Evolutionary conservation across 2,797 vertebrate species (phyloP), one percentile per base, ranked within the genome.

Genomic region (Phaenicophaeus curvirostris): DNA sequence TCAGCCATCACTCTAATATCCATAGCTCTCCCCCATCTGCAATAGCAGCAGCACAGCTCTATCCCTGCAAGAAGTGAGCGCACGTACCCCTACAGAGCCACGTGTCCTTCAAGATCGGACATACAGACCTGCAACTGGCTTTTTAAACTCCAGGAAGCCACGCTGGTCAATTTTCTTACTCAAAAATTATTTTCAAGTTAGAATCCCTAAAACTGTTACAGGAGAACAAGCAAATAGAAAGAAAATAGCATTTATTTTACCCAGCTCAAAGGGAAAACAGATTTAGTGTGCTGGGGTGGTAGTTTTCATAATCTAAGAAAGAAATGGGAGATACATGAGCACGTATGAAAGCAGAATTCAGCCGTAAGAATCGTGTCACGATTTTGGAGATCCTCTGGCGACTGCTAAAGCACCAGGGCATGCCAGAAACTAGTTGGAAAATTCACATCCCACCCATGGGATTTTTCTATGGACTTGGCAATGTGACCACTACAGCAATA

Each of bases 101-200:
- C 0, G 0, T 0, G 1, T 5, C n/a, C 73, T 27, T 31, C 16
- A 46, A 44, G 15, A 50, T 0, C 39, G 62, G 31, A 67, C 6
- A 5, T 1, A 20, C 0, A 37, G 67, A 16, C 19, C 53, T 69
- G 75, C n/a, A 54, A 27, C 28, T 8, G 8, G 20, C 14, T 48
- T 87, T 69, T 37, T 17, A 53, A 76, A 69, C 48, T 5, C 3
- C 44, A 35, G 11, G 8, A 55, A 62, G 33, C 24, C 35, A 75
- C 27, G 35, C 21, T 46, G 24, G 30, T 5, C 66, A 21, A 0
- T 4, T 37, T 79, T 10, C 23, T 74, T 51, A 65, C 11, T n/a
- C 10, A 63, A 48, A 82, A 55, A 27, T 27, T 53, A 55, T 39
- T 67, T 89, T 78, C 4, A 42, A 28, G 10, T 67, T 79, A 92